These are phyloP conservation scores for Keiferia lycopersicella DNA, from an alignment of 2,888 invertebrate genomes.

Conservation along the genomic window DNA sequence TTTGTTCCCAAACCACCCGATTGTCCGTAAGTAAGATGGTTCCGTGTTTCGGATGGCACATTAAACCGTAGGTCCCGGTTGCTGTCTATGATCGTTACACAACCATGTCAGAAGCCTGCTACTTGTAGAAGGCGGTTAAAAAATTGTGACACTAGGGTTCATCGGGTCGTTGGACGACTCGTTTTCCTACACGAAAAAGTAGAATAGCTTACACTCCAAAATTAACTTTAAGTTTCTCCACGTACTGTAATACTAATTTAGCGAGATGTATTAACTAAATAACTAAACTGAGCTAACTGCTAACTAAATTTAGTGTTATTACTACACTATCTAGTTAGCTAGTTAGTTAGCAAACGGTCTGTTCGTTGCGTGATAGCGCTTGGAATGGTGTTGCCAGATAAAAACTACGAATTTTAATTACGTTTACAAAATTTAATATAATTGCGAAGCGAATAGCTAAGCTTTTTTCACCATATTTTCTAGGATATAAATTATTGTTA, in stretches of 20 bases:
- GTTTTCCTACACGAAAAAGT: too few relatives aligned
- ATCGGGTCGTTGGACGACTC: too few relatives aligned
- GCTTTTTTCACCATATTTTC: too few relatives aligned
- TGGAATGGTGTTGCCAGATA: neutral
- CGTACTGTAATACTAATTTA: neutral
- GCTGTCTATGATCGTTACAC: too few relatives aligned
- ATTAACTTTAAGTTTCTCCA: neutral
- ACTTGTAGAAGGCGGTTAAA: too few relatives aligned
- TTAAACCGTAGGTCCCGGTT: too few relatives aligned
- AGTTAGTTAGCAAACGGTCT: conserved; percentile 14
- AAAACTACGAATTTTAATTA: neutral
- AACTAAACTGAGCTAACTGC: neutral
- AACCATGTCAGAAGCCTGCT: too few relatives aligned
- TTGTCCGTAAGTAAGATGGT: too few relatives aligned
- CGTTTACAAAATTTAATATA: neutral
- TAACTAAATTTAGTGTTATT: conserved; percentile 16
- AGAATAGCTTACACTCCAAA: neutral
- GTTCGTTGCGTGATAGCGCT: neutral
- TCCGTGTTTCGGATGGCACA: too few relatives aligned
- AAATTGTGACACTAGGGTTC: too few relatives aligned
- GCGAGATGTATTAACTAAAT: neutral
- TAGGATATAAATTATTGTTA: too few relatives aligned
- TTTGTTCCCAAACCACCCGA: too few relatives aligned
- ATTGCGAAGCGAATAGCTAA: neutral
- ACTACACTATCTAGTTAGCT: conserved; percentile 14